Evolutionary conservation across 2,113 vertebrate genomes (phyloP).

Genomic region (Rhinogobius similis): DNA sequence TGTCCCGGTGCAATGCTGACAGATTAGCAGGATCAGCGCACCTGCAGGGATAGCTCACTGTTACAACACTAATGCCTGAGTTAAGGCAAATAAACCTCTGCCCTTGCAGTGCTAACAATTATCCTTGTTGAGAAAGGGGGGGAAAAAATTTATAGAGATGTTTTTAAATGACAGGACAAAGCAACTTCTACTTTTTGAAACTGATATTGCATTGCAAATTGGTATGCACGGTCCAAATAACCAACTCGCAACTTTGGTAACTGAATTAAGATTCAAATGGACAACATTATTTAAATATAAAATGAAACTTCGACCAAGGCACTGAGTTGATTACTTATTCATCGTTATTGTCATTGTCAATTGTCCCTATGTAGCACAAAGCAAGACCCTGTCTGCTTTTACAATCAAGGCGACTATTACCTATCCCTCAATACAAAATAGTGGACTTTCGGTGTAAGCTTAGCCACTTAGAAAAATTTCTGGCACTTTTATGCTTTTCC

Average conservation of each 20-base stretch:
- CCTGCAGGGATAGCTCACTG: conserved; percentile 60
- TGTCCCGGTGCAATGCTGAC: conserved; percentile 55
- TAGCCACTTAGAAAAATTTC: neutral
- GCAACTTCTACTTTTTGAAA: too few relatives aligned
- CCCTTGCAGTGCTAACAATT: conserved; percentile 17
- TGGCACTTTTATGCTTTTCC: neutral
- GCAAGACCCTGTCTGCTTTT: neutral
- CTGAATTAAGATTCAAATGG: too few relatives aligned
- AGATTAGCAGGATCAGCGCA: conserved; percentile 68
- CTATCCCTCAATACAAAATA: neutral
- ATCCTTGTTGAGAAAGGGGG: neutral
- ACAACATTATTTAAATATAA: too few relatives aligned
- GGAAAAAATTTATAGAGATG: neutral
- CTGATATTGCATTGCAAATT: too few relatives aligned
- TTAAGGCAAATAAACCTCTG: conserved; percentile 18
- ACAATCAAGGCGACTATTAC: neutral
- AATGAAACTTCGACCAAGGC: too few relatives aligned
- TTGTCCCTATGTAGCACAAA: neutral
- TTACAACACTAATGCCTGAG: conserved; percentile 31
- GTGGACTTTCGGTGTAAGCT: neutral
- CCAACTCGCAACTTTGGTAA: too few relatives aligned
- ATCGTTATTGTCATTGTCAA: too few relatives aligned
- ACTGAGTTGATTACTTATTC: too few relatives aligned
- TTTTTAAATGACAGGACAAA: neutral
- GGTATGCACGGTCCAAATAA: too few relatives aligned